Base-by-base conservation (phyloP, 2,797 vertebrate genomes). In the Urosaurus nigricauda region DNA sequence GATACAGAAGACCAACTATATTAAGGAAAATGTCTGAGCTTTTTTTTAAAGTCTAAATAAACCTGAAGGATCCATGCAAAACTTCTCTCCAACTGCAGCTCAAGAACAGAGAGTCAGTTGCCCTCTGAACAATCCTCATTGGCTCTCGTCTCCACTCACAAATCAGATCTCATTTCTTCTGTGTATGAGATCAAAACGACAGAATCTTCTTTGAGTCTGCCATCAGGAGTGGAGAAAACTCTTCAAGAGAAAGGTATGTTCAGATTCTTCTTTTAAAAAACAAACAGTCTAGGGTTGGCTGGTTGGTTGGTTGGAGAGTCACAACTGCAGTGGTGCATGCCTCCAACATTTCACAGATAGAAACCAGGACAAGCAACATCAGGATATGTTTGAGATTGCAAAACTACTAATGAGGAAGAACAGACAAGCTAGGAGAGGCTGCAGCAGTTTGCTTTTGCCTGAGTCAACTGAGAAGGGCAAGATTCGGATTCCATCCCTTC, bases 271-370 rank as follows among this genome's bases (percentile, higher is more conserved):
- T 37, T 56, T 2, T 89, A n/a, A 37, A 43, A 56, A 81, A n/a
- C 26, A 11, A 84, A 12, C 26, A 16, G 5, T 40, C 17, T 60
- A 40, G 37, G 2, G 65, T n/a, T 65, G 13, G 40, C 14, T 77
- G 74, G 65, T 68, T 87, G 83, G 53, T 53, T 53, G n/a, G 35
- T 85, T 32, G 35, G 35, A 79, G 37, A 70, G 19, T 80, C 56
- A 43, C 26, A 73, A 21, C 5, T 88, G 11, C 24, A 80, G 40
- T 37, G n/a, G 21, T 75, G 19, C 21, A 29, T 35, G 29, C 7
- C 65, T 68, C 32, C 29, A 68, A 13, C 29, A 68, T 29, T 68
- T 68, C 65, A 68, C 65, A 68, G 65, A 68, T 32, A 29, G 1
- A 12, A 68, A 32, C 29, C 11, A 29, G 29, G 29, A 68, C 32